Evolutionary conservation across 2,797 vertebrate species (phyloP).

Genomic region (Takifugu rubripes): DNA sequence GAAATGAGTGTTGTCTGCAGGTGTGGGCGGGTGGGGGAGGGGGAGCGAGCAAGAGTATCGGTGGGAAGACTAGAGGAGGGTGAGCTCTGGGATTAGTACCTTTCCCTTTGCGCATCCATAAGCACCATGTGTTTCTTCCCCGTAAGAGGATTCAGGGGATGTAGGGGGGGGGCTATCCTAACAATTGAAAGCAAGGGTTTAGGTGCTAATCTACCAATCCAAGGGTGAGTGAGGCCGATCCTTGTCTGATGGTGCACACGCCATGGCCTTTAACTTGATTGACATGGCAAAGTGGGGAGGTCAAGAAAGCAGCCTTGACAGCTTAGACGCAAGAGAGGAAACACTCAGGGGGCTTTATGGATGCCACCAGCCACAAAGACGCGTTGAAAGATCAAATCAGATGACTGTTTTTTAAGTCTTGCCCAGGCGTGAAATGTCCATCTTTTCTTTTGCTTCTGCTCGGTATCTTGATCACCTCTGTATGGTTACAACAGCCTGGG

Average conservation of each 20-base stretch:
- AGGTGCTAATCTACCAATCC: constrained; percentile 57
- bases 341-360: constrained; percentile 1
- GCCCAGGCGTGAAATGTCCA: constrained; percentile 12
- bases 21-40: constrained; percentile 24
- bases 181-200: constrained; percentile 63
- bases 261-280: constrained; percentile 32
- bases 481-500: constrained; percentile 28
- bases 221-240: constrained; percentile 32
- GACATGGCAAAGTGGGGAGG: constrained; percentile 25
- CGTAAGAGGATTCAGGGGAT: constrained; percentile 70
- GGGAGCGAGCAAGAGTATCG: constrained; percentile 8
- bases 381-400: constrained; percentile 36
- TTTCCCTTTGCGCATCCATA: constrained; percentile 47
- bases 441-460: constrained; percentile 4
- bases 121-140: constrained; percentile 56
- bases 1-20: constrained; percentile 36
- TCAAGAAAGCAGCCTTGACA: constrained; percentile 34
- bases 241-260: constrained; percentile 25
- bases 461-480: constrained; percentile 34
- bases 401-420: constrained; percentile 5
- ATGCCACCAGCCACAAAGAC: constrained; percentile 14
- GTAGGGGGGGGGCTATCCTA: constrained; percentile 34
- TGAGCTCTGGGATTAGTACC: constrained; percentile 53
- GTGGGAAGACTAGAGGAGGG: constrained; percentile 15
- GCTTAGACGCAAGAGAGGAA: constrained; percentile 18